phyloP scores from a whole-genome alignment of 64 coral and sea anemone genomes.

The Montipora capricornis region DNA sequence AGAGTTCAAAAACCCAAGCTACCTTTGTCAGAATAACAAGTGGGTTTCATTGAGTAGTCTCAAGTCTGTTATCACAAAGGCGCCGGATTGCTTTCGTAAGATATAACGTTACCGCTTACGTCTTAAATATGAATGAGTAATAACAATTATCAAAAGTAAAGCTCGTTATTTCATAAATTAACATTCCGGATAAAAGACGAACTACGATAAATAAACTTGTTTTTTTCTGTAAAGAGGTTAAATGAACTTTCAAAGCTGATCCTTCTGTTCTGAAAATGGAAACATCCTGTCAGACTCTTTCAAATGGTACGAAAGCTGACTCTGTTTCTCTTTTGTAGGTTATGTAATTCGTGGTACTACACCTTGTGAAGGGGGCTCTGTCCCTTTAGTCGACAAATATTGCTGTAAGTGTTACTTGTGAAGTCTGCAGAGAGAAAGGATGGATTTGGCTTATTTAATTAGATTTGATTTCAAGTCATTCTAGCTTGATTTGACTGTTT shows the following conservation, averaged over 20 bases:
- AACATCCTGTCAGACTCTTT: too few species aligned
- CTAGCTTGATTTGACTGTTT: too few species aligned
- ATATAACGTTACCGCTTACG: not conserved
- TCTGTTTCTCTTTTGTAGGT: not conserved
- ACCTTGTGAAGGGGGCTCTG: constrained; percentile 41
- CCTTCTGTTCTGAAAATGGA: not conserved
- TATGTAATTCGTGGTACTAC: not conserved
- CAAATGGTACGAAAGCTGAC: not conserved
- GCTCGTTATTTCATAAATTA: too few species aligned
- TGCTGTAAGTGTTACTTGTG: constrained; percentile 49
- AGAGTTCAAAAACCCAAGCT: constrained; percentile 3
- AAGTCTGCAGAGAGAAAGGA: too few species aligned
- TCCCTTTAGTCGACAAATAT: not conserved
- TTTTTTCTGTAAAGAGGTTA: too few species aligned
- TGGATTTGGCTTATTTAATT: too few species aligned
- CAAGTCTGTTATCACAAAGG: constrained; percentile 29
- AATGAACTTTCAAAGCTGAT: too few species aligned
- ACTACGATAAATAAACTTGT: too few species aligned
- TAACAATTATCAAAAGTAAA: too few species aligned
- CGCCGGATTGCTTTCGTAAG: constrained; percentile 87
- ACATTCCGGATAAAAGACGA: too few species aligned
- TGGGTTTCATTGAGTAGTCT: constrained; percentile 21
- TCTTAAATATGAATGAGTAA: too few species aligned
- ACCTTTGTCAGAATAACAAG: constrained; percentile 35
- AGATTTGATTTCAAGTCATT: too few species aligned